phyloP scores from a whole-genome alignment of 2,888 invertebrate genomes.

The Zygaena filipendulae region DNA sequence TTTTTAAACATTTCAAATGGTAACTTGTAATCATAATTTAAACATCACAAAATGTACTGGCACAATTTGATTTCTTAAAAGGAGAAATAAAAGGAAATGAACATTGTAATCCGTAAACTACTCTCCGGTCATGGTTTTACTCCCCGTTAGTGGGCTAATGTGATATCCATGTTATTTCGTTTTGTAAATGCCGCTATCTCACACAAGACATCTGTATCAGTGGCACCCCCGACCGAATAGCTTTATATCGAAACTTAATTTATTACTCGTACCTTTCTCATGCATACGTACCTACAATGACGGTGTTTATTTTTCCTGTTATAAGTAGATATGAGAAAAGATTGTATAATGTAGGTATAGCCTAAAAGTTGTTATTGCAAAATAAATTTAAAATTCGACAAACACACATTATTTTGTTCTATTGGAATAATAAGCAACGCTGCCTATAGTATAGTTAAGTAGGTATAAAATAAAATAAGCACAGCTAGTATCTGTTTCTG shows the following conservation, averaged over 20 bases:
- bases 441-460: too few relatives aligned
- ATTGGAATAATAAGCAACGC: too few relatives aligned
- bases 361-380: too few relatives aligned
- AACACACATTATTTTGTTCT: too few relatives aligned
- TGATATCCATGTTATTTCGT: conserved; percentile 59
- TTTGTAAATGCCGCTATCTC: conserved; percentile 57
- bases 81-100: too few relatives aligned
- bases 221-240: conserved; percentile 50
- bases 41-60: conserved; percentile 19
- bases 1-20: too few relatives aligned
- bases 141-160: conserved; percentile 46
- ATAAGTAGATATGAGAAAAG: background rate
- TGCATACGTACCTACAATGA: too few relatives aligned
- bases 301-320: background rate
- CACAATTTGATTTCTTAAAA: too few relatives aligned
- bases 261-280: conserved; percentile 44
- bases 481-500: too few relatives aligned
- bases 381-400: too few relatives aligned
- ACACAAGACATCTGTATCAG: conserved; percentile 59
- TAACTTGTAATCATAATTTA: background rate
- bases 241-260: conserved; percentile 58
- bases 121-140: conserved; percentile 23
- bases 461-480: too few relatives aligned
- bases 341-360: background rate
- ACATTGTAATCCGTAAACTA: too few relatives aligned